Evolutionary conservation across 2,888 invertebrate species (phyloP).

Genomic region (Rhogogaster chlorosoma): DNA sequence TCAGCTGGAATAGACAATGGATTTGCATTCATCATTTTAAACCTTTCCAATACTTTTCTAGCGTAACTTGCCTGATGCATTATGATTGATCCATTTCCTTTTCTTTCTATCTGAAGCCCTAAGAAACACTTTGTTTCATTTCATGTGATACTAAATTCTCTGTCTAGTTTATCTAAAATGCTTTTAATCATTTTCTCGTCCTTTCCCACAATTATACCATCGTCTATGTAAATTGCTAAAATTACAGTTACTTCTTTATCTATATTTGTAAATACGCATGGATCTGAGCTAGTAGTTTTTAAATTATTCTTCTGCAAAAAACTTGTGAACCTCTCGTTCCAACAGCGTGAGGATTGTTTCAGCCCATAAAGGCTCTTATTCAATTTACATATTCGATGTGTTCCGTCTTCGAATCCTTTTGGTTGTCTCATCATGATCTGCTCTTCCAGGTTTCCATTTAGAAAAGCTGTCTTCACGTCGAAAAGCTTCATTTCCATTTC

Average conservation of each 20-base stretch:
- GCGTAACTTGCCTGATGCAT: slow-evolving; percentile 18
- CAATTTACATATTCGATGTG: slow-evolving; percentile 51
- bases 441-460: not conserved
- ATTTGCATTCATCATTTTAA: slow-evolving; percentile 5
- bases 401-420: slow-evolving; percentile 59
- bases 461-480: not conserved
- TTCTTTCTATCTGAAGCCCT: slow-evolving; percentile 54
- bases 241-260: slow-evolving; percentile 40
- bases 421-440: slow-evolving; percentile 63
- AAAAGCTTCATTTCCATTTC: not conserved
- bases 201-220: slow-evolving; percentile 53
- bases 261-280: slow-evolving; percentile 56
- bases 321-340: slow-evolving; percentile 57
- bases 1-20: slow-evolving; percentile 33
- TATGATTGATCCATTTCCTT: not conserved
- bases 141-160: slow-evolving; percentile 50
- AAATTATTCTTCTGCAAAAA: slow-evolving; percentile 56
- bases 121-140: slow-evolving; percentile 53
- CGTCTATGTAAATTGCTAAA: slow-evolving; percentile 59
- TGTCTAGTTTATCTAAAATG: slow-evolving; percentile 33
- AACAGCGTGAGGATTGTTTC: slow-evolving; percentile 62
- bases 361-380: slow-evolving; percentile 63
- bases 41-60: not conserved
- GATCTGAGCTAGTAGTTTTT: slow-evolving; percentile 55
- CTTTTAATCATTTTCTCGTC: not conserved